A percentile compares a stretch with the other conserved stretches of the same genome.
These are phyloP conservation scores for Tylochromis polylepis DNA, from an alignment of 2,113 vertebrate genomes.

Conservation along the genomic window DNA sequence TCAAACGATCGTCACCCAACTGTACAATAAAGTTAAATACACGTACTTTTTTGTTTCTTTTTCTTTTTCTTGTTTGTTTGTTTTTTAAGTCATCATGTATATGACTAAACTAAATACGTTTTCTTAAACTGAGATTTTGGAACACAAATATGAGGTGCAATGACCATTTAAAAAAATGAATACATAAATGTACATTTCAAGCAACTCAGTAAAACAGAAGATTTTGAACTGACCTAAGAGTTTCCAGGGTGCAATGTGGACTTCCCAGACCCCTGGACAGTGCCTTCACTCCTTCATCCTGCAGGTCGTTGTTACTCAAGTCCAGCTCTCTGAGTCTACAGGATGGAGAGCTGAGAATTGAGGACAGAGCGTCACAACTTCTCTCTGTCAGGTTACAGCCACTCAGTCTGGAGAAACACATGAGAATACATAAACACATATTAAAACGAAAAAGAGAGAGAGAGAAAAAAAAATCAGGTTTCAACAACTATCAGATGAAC, in stretches of 20 bases:
- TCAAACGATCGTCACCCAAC: neutral
- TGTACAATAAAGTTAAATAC: neutral
- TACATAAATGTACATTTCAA: neutral
- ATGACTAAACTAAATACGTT: neutral
- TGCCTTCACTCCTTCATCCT: neutral
- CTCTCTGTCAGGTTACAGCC: neutral
- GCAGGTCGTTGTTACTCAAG: neutral
- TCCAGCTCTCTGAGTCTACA: neutral
- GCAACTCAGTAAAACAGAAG: neutral
- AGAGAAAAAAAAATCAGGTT: neutral
- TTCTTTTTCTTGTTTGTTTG: neutral
- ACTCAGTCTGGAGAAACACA: neutral
- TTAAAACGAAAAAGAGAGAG: neutral
- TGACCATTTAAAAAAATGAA: neutral
- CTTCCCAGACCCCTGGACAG: neutral
- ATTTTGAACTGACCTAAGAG: neutral
- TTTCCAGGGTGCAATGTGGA: neutral
- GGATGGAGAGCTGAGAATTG: neutral
- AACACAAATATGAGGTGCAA: neutral
- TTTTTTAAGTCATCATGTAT: neutral
- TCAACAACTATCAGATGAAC: neutral
- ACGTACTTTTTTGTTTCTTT: neutral
- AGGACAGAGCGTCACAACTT: neutral
- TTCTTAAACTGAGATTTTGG: neutral
- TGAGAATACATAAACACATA: neutral